A percentile compares a stretch with the other conserved stretches of the same genome.
phyloP scores from a whole-genome alignment of 2,888 invertebrate species.

The Eustalomyia histrio region DNA sequence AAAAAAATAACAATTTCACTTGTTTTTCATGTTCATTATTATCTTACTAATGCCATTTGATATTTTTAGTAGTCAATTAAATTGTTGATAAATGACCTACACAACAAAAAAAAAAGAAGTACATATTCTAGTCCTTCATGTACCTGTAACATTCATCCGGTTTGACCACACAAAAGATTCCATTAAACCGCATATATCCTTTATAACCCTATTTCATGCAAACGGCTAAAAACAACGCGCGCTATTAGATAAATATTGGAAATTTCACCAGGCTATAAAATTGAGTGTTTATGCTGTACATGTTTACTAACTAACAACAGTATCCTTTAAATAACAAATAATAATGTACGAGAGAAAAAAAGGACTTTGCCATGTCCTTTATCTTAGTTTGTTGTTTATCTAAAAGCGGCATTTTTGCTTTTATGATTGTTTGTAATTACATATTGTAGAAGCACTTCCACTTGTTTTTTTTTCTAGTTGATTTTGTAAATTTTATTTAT shows the following conservation, averaged over 20 bases:
- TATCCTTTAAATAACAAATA: background rate
- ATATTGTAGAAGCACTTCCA: constrained; percentile 51
- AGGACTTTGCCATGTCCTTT: constrained; percentile 3
- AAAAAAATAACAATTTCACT: constrained; percentile 2
- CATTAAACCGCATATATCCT: background rate
- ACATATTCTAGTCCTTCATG: background rate
- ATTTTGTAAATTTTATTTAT: constrained; percentile 32
- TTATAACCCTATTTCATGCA: background rate
- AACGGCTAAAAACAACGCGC: background rate
- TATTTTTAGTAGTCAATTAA: constrained; percentile 42
- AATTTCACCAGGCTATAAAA: background rate
- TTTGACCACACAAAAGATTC: constrained; percentile 7
- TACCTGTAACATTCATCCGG: constrained; percentile 6
- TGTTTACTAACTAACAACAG: background rate
- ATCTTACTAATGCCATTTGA: constrained; percentile 6
- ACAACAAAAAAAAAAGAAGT: background rate
- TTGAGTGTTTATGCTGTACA: background rate
- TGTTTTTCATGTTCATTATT: background rate
- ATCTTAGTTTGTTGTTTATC: background rate
- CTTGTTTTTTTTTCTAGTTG: constrained; percentile 41
- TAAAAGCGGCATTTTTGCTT: constrained; percentile 51
- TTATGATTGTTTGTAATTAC: constrained; percentile 54
- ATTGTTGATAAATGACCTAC: constrained; percentile 28
- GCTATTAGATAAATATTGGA: background rate
- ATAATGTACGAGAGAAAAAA: background rate